Evolutionary conservation across 2,797 vertebrate genomes (phyloP).

Genomic region (Zalophus californianus): DNA sequence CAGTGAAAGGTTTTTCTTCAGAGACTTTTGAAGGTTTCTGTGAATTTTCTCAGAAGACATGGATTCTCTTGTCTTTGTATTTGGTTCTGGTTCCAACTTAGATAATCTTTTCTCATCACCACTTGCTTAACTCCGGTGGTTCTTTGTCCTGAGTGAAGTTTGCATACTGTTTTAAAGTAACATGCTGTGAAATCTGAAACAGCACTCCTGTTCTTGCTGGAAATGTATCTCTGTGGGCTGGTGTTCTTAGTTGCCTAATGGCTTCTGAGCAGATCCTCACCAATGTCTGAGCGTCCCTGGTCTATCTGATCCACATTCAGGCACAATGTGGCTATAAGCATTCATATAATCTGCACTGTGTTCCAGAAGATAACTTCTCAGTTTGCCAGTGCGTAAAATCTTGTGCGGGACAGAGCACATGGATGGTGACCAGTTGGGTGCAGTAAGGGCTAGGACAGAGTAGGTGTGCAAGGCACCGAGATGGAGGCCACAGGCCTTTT

Average conservation of each 20-base stretch:
- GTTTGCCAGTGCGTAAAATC: background rate
- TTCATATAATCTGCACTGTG: background rate
- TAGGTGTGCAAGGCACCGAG: background rate
- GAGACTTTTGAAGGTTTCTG: constrained; percentile 81
- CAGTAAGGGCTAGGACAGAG: background rate
- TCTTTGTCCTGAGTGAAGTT: background rate
- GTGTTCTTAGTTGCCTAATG: background rate
- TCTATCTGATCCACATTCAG: background rate
- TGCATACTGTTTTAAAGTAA: background rate
- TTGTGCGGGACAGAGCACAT: background rate
- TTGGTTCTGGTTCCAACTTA: constrained; percentile 93
- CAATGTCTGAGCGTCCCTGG: background rate
- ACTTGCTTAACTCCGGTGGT: background rate
- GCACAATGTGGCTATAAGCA: background rate
- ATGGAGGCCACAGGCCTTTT: background rate
- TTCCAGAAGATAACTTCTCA: background rate
- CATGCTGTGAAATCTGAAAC: background rate
- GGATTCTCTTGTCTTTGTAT: constrained; percentile 77
- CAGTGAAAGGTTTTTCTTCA: constrained; percentile 88
- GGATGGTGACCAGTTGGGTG: background rate
- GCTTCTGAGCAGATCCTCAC: background rate
- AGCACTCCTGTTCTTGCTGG: background rate
- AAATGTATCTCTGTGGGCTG: background rate
- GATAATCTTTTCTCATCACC: background rate
- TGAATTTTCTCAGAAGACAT: constrained; percentile 80